phyloP scores from a whole-genome alignment of 1,140 invertebrate species.

The Neodiprion pinetum region DNA sequence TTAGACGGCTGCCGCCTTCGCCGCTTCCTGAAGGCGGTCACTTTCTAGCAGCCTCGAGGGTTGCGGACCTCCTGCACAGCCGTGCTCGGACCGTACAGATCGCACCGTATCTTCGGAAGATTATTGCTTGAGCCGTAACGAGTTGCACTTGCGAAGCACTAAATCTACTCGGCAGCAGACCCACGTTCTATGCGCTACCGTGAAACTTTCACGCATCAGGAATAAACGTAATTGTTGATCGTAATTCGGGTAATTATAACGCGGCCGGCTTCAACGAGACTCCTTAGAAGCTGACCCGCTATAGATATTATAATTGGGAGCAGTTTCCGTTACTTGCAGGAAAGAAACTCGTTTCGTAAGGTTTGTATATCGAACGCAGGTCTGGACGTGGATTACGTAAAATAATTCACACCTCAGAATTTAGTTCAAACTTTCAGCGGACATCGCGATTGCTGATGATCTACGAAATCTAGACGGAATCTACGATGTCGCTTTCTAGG shows the following conservation, averaged over 20 bases:
- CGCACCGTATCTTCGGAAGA: slow-evolving; percentile 31
- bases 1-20: background rate
- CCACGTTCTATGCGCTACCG: background rate
- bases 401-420: too few relatives aligned
- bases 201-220: background rate
- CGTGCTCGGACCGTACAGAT: slow-evolving; percentile 21
- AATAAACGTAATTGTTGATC: background rate
- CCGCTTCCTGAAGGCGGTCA: slow-evolving; percentile 36
- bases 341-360: too few relatives aligned
- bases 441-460: too few relatives aligned
- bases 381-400: too few relatives aligned
- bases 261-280: too few relatives aligned
- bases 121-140: background rate
- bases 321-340: too few relatives aligned
- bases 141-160: background rate
- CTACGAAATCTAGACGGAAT: too few relatives aligned
- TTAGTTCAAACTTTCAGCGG: too few relatives aligned
- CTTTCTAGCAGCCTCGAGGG: slow-evolving; percentile 38
- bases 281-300: too few relatives aligned
- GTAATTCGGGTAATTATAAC: background rate
- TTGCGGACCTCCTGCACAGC: slow-evolving; percentile 29
- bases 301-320: too few relatives aligned
- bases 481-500: too few relatives aligned
- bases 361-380: too few relatives aligned
- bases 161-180: background rate